Base-by-base conservation (phyloP, 2,888 invertebrate genomes). In the Andrena bucephala region DNA sequence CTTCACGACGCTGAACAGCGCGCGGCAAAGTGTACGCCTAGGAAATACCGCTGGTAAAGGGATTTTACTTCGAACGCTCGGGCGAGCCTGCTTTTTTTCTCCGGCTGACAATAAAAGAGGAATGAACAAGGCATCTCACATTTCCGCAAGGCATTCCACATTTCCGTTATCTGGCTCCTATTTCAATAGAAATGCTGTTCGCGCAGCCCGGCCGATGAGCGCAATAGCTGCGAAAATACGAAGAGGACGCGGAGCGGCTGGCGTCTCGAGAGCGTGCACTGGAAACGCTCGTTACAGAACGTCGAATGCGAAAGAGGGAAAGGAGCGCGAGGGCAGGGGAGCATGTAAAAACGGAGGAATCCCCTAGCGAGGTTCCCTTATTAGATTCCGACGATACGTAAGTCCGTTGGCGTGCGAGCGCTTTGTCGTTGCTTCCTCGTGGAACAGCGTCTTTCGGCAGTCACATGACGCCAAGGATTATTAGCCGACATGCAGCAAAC, bases 361-460 rank as follows among this genome's bases (percentile, higher is more conserved):
- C 71, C 69, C 65, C 73, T 42, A 20, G 70, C 73, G 36, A 65
- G 52, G 62, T 42, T 48, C 62, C 42, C 76, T 79, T 77, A 84
- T 82, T 81, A 77, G 77, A 82, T 79, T 24, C 66, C 29, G 57
- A 75, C n/a, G 54, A 77, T 81, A 69, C 67, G 57, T 65, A 69
- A 84, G 86, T 85, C 84, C 63, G 81, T 72, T 48, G 73, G 74
- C 88, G 86, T 88, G 77, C 74, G 50, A 48, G 65, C 81, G 82
- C 77, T 88, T 85, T 81, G 83, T 82, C 88, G 84, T 87, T 86
- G 80, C 77, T 86, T 84, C 83, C 87, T 85, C 85, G 85, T 77
- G 78, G 84, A 87, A 83, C 83, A 72, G 33, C 81, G 77, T 72
- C 77, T 81, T 57, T 20, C 62, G 7, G 52, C 20, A 76, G 62